A percentile compares a stretch with the other conserved stretches of the same genome.
Conservation (phyloP, 1,140 invertebrate species). For the Bombyx mandarina region DNA sequence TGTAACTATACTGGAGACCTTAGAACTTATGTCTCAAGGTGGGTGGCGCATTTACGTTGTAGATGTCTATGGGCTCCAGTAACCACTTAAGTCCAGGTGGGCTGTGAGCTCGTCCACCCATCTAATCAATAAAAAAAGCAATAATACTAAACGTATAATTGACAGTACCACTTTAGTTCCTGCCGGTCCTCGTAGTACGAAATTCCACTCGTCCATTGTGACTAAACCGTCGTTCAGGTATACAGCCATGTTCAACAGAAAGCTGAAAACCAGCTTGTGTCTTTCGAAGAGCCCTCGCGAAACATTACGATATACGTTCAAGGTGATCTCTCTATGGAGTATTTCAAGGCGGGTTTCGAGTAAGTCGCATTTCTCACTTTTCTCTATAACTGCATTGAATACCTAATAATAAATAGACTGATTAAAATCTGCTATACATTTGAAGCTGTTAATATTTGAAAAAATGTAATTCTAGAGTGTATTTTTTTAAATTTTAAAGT, state of each 20-base stretch:
- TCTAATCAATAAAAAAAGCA: not conserved
- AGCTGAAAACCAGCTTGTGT: slow-evolving; percentile 91
- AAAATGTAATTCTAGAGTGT: too few species aligned
- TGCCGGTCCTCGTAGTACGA: slow-evolving; percentile 79
- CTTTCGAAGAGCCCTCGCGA: slow-evolving; percentile 91
- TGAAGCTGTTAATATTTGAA: too few species aligned
- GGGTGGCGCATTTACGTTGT: too few species aligned
- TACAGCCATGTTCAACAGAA: slow-evolving; percentile 85
- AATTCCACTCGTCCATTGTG: slow-evolving; percentile 77
- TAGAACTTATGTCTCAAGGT: too few species aligned
- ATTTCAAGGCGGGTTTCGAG: slow-evolving; percentile 76
- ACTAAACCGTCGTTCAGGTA: slow-evolving; percentile 75
- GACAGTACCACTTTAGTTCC: slow-evolving; percentile 61
- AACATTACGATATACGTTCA: slow-evolving; percentile 87
- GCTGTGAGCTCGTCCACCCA: too few species aligned
- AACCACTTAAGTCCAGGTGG: too few species aligned
- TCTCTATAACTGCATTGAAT: slow-evolving; percentile 82
- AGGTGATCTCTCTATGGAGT: slow-evolving; percentile 83
- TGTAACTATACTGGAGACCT: too few species aligned
- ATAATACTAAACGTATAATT: not conserved
- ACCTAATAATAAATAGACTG: slow-evolving; percentile 64
- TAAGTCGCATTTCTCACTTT: slow-evolving; percentile 76
- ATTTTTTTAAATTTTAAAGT: too few species aligned
- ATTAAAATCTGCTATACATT: too few species aligned
- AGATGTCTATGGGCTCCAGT: too few species aligned